Conservation (phyloP, 2,113 vertebrate species). For the Thalassarche chlororhynchos region DNA sequence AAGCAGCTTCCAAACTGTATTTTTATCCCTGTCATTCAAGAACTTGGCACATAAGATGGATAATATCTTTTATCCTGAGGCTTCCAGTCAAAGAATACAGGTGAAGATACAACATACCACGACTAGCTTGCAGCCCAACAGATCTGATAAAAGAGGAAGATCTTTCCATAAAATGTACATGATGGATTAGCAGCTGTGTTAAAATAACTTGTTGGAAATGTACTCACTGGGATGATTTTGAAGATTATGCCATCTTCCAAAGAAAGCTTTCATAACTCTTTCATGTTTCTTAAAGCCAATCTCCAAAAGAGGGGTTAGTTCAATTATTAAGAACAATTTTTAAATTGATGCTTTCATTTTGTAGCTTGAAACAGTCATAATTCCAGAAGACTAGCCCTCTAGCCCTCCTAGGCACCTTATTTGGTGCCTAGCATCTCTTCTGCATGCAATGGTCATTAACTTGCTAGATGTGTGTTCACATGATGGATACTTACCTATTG, state of each 20-base stretch:
- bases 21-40: neutral
- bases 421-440: neutral
- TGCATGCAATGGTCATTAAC: neutral
- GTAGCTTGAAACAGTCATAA: neutral
- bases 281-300: neutral
- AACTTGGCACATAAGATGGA: neutral
- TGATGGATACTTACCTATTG: neutral
- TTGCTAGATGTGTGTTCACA: neutral
- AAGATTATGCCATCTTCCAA: slow-evolving; percentile 3
- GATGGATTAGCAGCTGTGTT: neutral
- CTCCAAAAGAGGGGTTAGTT: neutral
- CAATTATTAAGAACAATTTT: neutral
- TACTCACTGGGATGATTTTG: neutral
- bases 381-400: neutral
- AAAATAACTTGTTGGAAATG: neutral
- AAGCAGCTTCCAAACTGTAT: neutral
- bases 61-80: neutral
- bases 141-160: neutral
- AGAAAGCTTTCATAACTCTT: neutral
- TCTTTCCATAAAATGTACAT: neutral
- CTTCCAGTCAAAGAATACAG: neutral
- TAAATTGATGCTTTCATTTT: neutral
- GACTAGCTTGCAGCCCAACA: neutral
- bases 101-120: neutral
- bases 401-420: neutral